These are phyloP conservation scores for Smithornis capensis DNA, from an alignment of 2,113 vertebrate species.

Conservation along the genomic window DNA sequence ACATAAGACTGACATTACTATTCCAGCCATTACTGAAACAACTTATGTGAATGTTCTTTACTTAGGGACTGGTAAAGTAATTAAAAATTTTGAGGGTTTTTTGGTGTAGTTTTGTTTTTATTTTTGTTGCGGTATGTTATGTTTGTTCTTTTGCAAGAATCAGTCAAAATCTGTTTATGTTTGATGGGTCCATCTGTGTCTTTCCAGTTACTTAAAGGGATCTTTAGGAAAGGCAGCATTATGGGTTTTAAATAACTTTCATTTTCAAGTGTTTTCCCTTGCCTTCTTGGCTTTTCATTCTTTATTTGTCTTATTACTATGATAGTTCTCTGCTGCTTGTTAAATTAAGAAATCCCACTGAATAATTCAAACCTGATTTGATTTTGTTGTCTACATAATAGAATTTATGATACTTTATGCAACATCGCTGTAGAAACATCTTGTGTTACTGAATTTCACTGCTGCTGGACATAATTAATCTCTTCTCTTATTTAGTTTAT, in stretches of 20 bases:
- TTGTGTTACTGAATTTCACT: background rate
- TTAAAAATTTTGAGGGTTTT: background rate
- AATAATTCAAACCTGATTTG: constrained; percentile 1
- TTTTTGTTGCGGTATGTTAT: background rate
- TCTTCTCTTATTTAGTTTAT: background rate
- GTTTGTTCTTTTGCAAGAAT: background rate
- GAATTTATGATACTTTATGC: background rate
- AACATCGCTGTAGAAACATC: background rate
- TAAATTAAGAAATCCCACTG: background rate
- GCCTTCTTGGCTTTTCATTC: background rate
- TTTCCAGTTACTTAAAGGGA: background rate
- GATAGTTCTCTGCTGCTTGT: background rate
- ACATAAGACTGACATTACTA: background rate
- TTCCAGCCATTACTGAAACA: background rate
- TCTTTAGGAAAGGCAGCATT: background rate
- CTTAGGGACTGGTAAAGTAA: background rate
- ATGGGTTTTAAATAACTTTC: background rate
- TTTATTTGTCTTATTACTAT: background rate
- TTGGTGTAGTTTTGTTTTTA: background rate
- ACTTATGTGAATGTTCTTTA: background rate
- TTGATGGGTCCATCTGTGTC: background rate
- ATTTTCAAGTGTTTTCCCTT: background rate
- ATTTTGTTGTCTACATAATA: background rate
- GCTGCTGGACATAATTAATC: background rate
- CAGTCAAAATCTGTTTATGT: background rate